Evolutionary conservation across 2,797 vertebrate species (phyloP).

Genomic region (Ara ararauna): DNA sequence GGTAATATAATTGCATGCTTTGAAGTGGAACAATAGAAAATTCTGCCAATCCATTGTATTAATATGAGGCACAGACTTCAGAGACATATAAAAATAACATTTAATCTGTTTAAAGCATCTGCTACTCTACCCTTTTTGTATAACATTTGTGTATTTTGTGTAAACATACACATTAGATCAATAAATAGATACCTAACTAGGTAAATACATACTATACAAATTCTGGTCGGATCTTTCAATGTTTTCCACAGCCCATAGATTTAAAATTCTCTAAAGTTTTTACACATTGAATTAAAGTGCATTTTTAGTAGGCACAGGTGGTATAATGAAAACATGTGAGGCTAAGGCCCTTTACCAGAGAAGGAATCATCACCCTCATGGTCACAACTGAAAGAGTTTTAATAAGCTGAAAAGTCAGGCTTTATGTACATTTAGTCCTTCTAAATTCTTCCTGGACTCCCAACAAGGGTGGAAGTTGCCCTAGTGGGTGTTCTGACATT

Average conservation of each 20-base stretch:
- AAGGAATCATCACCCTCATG: neutral
- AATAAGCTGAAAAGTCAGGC: neutral
- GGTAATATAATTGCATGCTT: conserved; percentile 85
- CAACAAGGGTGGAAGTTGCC: neutral
- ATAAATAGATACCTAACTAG: conserved; percentile 64
- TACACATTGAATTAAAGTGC: neutral
- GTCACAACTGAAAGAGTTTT: neutral
- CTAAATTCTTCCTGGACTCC: neutral
- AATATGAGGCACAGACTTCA: conserved; percentile 78
- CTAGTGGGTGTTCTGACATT: neutral
- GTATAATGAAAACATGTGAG: neutral
- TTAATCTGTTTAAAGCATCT: conserved; percentile 79
- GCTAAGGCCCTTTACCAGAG: neutral
- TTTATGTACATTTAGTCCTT: neutral
- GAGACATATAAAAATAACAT: conserved; percentile 76
- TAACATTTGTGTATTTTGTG: conserved; percentile 63
- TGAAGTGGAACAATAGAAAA: conserved; percentile 84
- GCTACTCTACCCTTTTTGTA: conserved; percentile 62
- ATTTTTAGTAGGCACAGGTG: neutral
- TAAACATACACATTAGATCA: conserved; percentile 69
- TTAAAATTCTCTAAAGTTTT: neutral
- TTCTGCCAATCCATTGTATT: conserved; percentile 80
- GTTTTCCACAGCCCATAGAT: conserved; percentile 16
- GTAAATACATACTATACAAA: conserved; percentile 61
- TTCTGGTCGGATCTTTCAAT: conserved; percentile 6